These are phyloP conservation scores for Zaprionus kolodkinae DNA, from an alignment of 1,140 invertebrate genomes.

Conservation along the genomic window DNA sequence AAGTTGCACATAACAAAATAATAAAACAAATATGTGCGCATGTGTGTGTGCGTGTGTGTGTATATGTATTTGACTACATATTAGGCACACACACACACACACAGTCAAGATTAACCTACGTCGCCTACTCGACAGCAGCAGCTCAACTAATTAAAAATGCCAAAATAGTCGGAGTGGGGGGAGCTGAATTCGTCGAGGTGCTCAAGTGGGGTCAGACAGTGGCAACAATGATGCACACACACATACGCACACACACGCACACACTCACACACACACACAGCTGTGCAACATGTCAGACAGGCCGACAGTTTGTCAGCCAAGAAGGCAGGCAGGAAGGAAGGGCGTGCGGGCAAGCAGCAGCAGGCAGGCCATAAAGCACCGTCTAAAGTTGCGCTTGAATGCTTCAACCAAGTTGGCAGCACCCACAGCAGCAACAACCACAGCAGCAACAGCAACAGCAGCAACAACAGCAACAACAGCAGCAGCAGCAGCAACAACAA, in stretches of 20 bases:
- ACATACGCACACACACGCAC: slow-evolving; percentile 2
- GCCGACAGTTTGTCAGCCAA: slow-evolving; percentile 20
- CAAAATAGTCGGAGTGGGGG: slow-evolving; percentile 63
- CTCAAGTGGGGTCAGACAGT: slow-evolving; percentile 50
- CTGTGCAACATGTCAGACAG: slow-evolving; percentile 55
- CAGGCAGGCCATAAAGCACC: slow-evolving; percentile 52
- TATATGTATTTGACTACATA: not conserved
- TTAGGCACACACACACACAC: not conserved
- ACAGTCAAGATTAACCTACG: slow-evolving; percentile 46
- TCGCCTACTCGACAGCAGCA: slow-evolving; percentile 48
- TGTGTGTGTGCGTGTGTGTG: not conserved
- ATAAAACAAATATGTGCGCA: slow-evolving; percentile 17
- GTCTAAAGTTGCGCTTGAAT: slow-evolving; percentile 45
- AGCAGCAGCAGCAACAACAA: not conserved
- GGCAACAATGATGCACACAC: slow-evolving; percentile 40
- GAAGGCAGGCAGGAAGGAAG: slow-evolving; percentile 25
- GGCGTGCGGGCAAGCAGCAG: slow-evolving; percentile 19
- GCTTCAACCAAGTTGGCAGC: slow-evolving; percentile 28
- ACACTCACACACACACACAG: slow-evolving; percentile 12
- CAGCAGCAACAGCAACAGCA: not conserved
- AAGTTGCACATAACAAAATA: slow-evolving; percentile 36
- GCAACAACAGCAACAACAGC: not conserved
- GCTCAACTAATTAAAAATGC: slow-evolving; percentile 78
- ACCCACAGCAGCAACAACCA: slow-evolving; percentile 1
- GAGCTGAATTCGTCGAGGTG: not conserved